A percentile compares a stretch with the other conserved stretches of the same genome.
Conservation (phyloP, 2,888 invertebrate genomes). For the Xylota segnis region DNA sequence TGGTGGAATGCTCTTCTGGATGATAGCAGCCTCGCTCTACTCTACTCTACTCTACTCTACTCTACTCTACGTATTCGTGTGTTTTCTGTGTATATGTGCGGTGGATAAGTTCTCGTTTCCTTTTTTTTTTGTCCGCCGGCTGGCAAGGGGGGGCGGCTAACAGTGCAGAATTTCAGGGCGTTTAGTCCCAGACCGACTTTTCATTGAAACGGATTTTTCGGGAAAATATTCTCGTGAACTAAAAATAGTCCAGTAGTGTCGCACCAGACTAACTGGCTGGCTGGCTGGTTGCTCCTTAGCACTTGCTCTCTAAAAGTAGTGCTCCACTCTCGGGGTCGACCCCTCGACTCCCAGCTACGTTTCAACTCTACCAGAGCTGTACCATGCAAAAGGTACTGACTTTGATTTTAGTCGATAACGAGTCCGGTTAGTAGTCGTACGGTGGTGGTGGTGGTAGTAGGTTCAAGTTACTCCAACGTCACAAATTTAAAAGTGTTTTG, state of each 20-base stretch:
- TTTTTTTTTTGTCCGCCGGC: conserved; percentile 54
- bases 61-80: conserved; percentile 19
- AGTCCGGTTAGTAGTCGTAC: conserved; percentile 76
- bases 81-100: conserved; percentile 36
- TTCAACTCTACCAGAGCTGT: conserved; percentile 49
- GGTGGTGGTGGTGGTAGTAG: conserved; percentile 75
- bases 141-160: conserved; percentile 49
- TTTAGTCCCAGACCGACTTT: conserved; percentile 77
- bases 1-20: conserved; percentile 56
- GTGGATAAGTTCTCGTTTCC: conserved; percentile 48
- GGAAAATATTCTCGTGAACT: conserved; percentile 74
- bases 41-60: conserved; percentile 41
- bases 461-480: conserved; percentile 66
- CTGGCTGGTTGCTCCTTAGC: conserved; percentile 66
- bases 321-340: conserved; percentile 59
- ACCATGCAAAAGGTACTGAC: conserved; percentile 73
- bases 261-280: conserved; percentile 76
- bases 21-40: conserved; percentile 50
- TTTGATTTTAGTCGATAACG: conserved; percentile 77
- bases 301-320: conserved; percentile 69
- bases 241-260: conserved; percentile 77
- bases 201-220: conserved; percentile 77
- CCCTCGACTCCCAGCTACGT: conserved; percentile 37
- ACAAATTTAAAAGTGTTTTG: conserved; percentile 59
- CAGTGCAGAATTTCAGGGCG: conserved; percentile 76